A percentile compares a stretch with the other conserved stretches of the same genome.
Evolutionary conservation across 30 jellyfish, hydroid and myxozoan species (phyloP).

Genomic region (Hydra vulgaris): DNA sequence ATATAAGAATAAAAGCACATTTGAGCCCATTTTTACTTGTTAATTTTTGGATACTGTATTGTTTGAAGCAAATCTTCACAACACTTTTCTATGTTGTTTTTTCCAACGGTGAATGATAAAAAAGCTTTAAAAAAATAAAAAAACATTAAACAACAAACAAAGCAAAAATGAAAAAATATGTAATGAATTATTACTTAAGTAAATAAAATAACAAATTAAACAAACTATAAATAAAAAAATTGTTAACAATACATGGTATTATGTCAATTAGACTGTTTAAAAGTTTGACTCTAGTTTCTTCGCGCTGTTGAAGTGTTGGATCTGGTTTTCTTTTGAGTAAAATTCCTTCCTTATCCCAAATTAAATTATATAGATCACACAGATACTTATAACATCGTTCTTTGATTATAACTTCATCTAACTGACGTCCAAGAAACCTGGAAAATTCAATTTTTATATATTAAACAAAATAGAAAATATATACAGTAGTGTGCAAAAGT

Average conservation of each 20-base stretch:
- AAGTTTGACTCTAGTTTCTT: conserved; percentile 40
- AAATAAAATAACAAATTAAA: too few species aligned
- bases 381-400: conserved; percentile 83
- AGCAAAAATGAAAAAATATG: neutral
- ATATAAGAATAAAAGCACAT: neutral
- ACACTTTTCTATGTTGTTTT: conserved; percentile 35
- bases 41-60: conserved; percentile 62
- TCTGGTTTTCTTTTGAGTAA: conserved; percentile 45
- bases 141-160: neutral
- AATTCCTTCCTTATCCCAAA: conserved; percentile 75
- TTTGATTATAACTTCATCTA: conserved; percentile 54
- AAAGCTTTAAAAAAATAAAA: conserved; percentile 26
- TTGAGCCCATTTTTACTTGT: conserved; percentile 38
- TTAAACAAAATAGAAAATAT: neutral
- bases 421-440: conserved; percentile 58
- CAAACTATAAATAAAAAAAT: too few species aligned
- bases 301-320: conserved; percentile 46
- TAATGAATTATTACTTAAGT: neutral
- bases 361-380: conserved; percentile 56
- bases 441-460: too few species aligned
- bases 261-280: conserved; percentile 49
- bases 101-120: conserved; percentile 53
- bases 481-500: too few species aligned
- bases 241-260: conserved; percentile 71
- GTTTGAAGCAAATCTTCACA: conserved; percentile 62